Base-by-base conservation (phyloP, 2,888 invertebrate genomes). In the Resseliella maxima region DNA sequence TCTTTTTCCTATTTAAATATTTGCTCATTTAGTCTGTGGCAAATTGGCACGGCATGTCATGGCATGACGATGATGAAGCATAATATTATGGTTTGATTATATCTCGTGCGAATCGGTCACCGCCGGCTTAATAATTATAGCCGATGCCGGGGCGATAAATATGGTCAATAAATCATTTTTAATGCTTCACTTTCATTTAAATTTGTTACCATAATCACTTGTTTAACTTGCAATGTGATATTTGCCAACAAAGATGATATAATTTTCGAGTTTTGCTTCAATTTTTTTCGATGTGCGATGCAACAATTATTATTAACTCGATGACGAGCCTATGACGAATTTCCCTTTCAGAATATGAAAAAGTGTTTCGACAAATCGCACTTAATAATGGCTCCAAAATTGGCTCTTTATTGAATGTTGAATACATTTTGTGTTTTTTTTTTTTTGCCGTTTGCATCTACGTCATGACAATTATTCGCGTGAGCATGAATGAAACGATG, bases 161-260 rank as follows among this genome's bases (percentile, higher is more conserved):
- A 15, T 21, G 31, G 31, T 2, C 31, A 31, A 72, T 72, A 72
- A 72, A 72, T 72, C 72, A 72, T 72, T 35, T 50, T 35, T 12
- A 31, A 72, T 72, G 72, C n/a, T 72, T 72, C 31, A 27, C 27
- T 72, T 72, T 72, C 31, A 72, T 72, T 72, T 10, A 72, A 72
- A 72, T 35, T 50, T 1, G 35, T 31, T 72, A 72, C 72, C 72
- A 72, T 72, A 72, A 72, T 72, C 0, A n/a, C 31, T 72, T 35
- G 72, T 72, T 72, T 15, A 72, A 72, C 31, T 31, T 72, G 1
- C 72, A 72, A 72, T 72, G 31, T 72, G 72, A 2, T 31, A 12
- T n/a, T n/a, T 24, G 10, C 24, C 50, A 21, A 50, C 50, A 6
- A 50, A 2, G 12, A 5, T 41, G 41, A 41, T 41, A 41, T 41